A percentile compares a stretch with the other conserved stretches of the same genome.
Evolutionary conservation across 1,140 invertebrate genomes (phyloP).

Genomic region (Trichogramma pretiosum): DNA sequence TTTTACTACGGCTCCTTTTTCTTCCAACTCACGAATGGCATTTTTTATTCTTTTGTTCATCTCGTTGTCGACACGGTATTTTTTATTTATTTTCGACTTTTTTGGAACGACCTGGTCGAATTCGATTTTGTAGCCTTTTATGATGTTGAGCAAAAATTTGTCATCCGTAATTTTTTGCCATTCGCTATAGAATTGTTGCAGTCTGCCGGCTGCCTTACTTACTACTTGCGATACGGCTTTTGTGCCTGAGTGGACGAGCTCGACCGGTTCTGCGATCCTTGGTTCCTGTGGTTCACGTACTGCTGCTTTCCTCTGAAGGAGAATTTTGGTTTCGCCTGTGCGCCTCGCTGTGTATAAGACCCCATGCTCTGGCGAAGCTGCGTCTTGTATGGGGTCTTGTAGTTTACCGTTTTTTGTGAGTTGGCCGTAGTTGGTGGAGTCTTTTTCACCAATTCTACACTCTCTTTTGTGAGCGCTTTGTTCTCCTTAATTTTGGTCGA

Average conservation of each 20-base stretch:
- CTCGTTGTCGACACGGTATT: background rate
- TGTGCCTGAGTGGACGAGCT: background rate
- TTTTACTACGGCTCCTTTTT: background rate
- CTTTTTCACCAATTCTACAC: background rate
- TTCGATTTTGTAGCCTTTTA: background rate
- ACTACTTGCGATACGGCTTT: background rate
- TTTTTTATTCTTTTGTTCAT: no score
- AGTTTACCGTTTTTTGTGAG: background rate
- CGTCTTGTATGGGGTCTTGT: background rate
- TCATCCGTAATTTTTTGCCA: background rate
- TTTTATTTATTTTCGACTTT: background rate
- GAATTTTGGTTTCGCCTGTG: background rate
- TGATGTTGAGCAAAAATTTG: background rate
- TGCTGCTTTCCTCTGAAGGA: background rate
- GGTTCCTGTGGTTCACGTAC: background rate
- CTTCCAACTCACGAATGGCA: background rate
- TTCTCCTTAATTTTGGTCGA: background rate
- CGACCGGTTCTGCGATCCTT: background rate
- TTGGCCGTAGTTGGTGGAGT: background rate
- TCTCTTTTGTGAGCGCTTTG: background rate
- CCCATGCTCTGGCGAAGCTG: background rate
- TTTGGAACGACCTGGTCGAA: background rate
- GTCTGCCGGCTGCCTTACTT: background rate
- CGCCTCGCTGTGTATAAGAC: background rate
- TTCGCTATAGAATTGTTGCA: background rate